Evolutionary conservation across 1,140 invertebrate species (phyloP), one percentile per base, ranked within the genome.

Genomic region (Heliconius congener): DNA sequence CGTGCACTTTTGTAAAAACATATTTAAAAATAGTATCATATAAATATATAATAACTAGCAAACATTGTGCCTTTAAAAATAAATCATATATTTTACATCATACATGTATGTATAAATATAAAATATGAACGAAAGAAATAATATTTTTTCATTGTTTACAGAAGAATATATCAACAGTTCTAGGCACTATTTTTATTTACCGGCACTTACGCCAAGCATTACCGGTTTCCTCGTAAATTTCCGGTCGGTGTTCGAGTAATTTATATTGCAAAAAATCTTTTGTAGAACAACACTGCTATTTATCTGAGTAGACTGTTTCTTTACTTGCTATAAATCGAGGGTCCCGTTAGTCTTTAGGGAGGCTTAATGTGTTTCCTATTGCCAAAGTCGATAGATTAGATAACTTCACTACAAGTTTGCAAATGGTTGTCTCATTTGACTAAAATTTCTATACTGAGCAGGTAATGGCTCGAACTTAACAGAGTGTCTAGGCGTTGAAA

Each of bases 341-440:
- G 78, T 76, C 70, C 77, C 86, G 85, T 90, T 87, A 81, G 85
- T 85, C 86, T 89, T 82, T 77, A 73, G 74, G 83, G 81, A 84
- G 80, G 82, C 82, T 89, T 85, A 91, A 92, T 88, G 86, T 85
- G 86, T 87, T 90, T 89, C 88, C 88, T 88, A 92, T 91, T 86
- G 87, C 85, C 83, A 76, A 81, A 87, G 82, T 85, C 79, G 81
- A 85, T 83, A 83, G 86, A 89, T 89, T 87, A 82, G 87, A 89
- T 90, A 86, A 86, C 74, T 82, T 77, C 76, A 80, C 83, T 85
- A 85, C 84, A 85, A 77, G 83, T 82, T 66, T 86, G 87, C 18
- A 90, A 91, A 91, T 86, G 85, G 82, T 83, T 82, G 85, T 84
- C 83, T 87, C 82, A 90, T 88, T 88, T 77, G 71, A 77, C 34